Conservation (phyloP, 2,797 vertebrate genomes). For the Sebastes trivittatus region DNA sequence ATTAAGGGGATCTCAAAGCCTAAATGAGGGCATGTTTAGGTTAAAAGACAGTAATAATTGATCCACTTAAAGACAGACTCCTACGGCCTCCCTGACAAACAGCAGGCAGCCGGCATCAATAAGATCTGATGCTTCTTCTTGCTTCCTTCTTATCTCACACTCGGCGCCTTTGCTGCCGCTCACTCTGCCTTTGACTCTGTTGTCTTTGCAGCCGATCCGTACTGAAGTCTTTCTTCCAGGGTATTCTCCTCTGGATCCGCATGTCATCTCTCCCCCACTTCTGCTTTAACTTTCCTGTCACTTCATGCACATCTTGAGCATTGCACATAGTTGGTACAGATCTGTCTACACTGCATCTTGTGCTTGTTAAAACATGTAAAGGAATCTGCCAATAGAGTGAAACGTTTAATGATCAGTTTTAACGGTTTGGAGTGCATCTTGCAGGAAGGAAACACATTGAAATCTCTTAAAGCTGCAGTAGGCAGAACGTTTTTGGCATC, state of each 20-base stretch:
- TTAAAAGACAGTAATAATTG: constrained; percentile 53
- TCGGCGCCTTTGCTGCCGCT: constrained; percentile 21
- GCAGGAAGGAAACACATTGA: not conserved
- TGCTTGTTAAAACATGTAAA: constrained; percentile 22
- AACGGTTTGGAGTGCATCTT: not conserved
- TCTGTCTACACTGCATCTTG: not conserved
- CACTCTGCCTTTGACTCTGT: constrained; percentile 31
- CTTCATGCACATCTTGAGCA: not conserved
- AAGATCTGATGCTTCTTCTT: constrained; percentile 29
- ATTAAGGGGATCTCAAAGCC: constrained; percentile 37
- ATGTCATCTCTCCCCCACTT: constrained; percentile 15
- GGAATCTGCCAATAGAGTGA: not conserved
- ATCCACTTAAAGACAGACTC: constrained; percentile 52
- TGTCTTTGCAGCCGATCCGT: constrained; percentile 26
- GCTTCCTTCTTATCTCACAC: constrained; percentile 33
- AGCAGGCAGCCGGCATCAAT: constrained; percentile 37
- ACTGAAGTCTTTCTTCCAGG: constrained; percentile 39
- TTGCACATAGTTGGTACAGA: not conserved
- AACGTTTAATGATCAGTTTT: not conserved
- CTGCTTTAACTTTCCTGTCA: constrained; percentile 31
- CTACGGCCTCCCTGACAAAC: constrained; percentile 19
- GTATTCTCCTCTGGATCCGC: constrained; percentile 32
- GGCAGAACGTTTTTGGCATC: too few species aligned
- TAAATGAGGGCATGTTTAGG: constrained; percentile 47
- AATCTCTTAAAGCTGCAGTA: not conserved